Conservation (phyloP, 2,888 invertebrate species). For the Masnerella sp. region DNA sequence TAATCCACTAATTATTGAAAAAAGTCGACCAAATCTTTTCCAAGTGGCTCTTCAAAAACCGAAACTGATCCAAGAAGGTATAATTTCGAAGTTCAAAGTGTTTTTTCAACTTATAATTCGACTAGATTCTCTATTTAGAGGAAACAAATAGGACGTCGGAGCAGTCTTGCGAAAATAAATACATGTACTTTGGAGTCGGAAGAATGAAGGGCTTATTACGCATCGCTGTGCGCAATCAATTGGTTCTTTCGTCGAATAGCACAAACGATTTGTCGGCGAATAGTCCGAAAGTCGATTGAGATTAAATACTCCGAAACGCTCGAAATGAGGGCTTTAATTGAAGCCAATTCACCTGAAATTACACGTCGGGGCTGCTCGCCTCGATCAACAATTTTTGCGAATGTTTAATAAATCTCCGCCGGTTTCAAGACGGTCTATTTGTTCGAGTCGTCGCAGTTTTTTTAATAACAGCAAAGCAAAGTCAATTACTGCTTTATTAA, state of each 20-base stretch:
- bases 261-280: conserved; percentile 28
- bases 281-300: conserved; percentile 35
- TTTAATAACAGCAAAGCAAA: too few relatives aligned
- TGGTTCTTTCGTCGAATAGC: conserved; percentile 30
- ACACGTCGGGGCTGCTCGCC: not conserved
- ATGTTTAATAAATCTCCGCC: too few relatives aligned
- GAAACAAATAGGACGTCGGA: conserved; percentile 24
- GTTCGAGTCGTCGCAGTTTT: too few relatives aligned
- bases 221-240: conserved; percentile 47
- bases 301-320: conserved; percentile 7
- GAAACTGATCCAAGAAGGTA: too few relatives aligned
- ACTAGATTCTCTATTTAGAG: conserved; percentile 15
- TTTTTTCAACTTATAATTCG: conserved; percentile 3
- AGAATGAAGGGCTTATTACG: conserved; percentile 48
- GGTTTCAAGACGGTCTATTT: too few relatives aligned
- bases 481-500: conserved; percentile 30
- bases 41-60: too few relatives aligned
- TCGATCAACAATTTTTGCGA: too few relatives aligned
- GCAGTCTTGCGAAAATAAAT: conserved; percentile 30
- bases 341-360: conserved; percentile 3
- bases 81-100: not conserved
- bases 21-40: too few relatives aligned
- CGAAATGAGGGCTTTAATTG: conserved; percentile 17
- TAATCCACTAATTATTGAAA: too few relatives aligned
- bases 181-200: conserved; percentile 20